Evolutionary conservation across 2,113 vertebrate species (phyloP).

Genomic region (Cygnus buccinator): DNA sequence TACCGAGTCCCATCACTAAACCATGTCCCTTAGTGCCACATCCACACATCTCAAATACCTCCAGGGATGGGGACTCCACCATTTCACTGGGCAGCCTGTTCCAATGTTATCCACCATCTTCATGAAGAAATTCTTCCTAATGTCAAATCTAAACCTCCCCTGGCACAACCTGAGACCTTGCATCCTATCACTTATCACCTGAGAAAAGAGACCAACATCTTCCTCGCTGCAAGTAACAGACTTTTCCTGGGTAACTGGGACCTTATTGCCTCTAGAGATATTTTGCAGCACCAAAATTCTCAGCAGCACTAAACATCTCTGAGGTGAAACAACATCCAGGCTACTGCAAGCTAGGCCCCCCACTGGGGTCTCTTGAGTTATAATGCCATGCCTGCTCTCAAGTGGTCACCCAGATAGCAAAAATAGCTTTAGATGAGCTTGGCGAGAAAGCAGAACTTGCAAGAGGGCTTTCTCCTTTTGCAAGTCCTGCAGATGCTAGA

Average conservation of each 20-base stretch:
- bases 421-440: accelerated
- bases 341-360: background rate
- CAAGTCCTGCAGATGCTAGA: background rate
- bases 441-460: background rate
- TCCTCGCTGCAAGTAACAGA: accelerated
- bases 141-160: background rate
- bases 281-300: background rate
- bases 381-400: background rate
- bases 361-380: background rate
- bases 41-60: background rate
- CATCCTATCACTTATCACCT: background rate
- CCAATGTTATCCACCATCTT: background rate
- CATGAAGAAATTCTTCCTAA: background rate
- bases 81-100: background rate
- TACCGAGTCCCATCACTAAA: background rate
- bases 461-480: background rate
- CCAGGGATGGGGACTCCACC: background rate
- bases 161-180: background rate
- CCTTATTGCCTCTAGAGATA: background rate
- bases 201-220: background rate
- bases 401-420: background rate
- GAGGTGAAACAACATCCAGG: accelerated
- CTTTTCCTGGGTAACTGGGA: background rate
- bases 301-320: background rate
- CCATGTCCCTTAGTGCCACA: background rate